Conservation (phyloP, 2,113 vertebrate genomes). For the Glaucomys volans region DNA sequence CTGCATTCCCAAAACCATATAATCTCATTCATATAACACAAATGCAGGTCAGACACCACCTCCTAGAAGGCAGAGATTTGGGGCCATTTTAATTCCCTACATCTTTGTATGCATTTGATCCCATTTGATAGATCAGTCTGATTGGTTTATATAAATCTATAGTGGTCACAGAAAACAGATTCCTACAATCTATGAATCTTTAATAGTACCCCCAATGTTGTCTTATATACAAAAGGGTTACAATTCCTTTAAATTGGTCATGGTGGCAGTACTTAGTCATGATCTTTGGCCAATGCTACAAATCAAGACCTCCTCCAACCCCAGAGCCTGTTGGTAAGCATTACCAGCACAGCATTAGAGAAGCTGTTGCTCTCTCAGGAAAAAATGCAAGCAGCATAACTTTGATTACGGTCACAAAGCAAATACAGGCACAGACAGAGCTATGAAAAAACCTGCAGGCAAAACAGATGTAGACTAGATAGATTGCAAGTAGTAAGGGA, state of each 20-base stretch:
- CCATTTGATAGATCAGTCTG: neutral
- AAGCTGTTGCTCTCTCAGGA: conserved; percentile 21
- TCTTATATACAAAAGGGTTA: neutral
- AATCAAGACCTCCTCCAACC: neutral
- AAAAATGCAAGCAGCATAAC: neutral
- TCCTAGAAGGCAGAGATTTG: neutral
- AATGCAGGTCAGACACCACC: neutral
- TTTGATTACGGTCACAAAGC: conserved; percentile 52
- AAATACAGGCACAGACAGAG: conserved; percentile 20
- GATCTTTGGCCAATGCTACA: neutral
- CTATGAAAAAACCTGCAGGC: neutral
- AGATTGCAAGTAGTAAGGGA: neutral
- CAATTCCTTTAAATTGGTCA: neutral
- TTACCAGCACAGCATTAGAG: neutral
- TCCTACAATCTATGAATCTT: neutral
- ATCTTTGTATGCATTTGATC: neutral
- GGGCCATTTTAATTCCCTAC: neutral
- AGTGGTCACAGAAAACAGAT: neutral
- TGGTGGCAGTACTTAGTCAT: neutral
- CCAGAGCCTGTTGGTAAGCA: conserved; percentile 21
- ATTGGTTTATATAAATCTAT: neutral
- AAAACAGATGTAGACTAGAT: neutral
- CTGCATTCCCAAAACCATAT: neutral
- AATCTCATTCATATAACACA: neutral
- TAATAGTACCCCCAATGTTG: no score